Base-by-base conservation (phyloP, 2,797 vertebrate species). In the Avahi laniger region DNA sequence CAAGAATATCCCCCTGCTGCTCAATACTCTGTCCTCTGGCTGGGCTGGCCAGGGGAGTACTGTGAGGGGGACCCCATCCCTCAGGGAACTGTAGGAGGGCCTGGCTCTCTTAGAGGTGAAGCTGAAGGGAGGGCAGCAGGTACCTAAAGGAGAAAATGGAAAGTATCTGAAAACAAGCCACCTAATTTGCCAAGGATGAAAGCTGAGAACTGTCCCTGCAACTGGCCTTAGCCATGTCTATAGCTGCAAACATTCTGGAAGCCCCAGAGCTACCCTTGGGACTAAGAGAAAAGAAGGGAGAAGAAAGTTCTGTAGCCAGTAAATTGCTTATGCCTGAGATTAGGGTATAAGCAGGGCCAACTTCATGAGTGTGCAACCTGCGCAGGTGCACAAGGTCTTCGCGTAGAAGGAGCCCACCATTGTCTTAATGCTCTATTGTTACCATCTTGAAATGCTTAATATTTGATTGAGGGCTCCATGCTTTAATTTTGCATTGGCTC, bases 391-490 rank as follows among this genome's bases (percentile, higher is more conserved):
- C 17, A 33, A 57, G 30, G 26, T 5, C 26, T 17, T 59, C 28
- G n/a, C 15, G 75, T 69, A 69, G 73, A 80, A 73, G 20, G 33
- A 30, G 0, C 43, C 41, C 57, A 82, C 43, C 12, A 18, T 13
- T 81, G 33, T 10, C 35, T 78, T 24, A 38, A 90, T 26, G 30
- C 15, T 95, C 22, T 73, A 72, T 20, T 57, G 17, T 86, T n/a
- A 54, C 11, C 43, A 75, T 80, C 46, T 95, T 92, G 38, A 96
- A 87, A 63, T 52, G 59, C 41, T 87, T 87, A 88, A 30, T 91
- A 93, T 57, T 67, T 82, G n/a, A 94, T 81, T 14, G 5, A 85
- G n/a, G 4, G 14, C 12, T 5, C 38, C 17, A 78, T 3, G 54
- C 82, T 94, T 81, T 91, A 81, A 79, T 89, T 91, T 92, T 94